phyloP scores from a whole-genome alignment of 2,113 vertebrate species.

The Oreotrochilus melanogaster region DNA sequence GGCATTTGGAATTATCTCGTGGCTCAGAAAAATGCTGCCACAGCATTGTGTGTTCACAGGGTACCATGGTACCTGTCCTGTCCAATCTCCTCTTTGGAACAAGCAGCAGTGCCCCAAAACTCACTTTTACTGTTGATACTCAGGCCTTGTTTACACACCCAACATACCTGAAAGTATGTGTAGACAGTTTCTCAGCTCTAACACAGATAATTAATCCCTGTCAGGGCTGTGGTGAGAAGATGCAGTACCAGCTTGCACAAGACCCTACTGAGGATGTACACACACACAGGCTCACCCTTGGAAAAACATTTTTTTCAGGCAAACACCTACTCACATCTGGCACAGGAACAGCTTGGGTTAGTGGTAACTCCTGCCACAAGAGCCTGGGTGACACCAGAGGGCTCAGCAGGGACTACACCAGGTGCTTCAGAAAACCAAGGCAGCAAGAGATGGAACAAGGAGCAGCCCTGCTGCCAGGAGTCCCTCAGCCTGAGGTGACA shows the following conservation, averaged over 20 bases:
- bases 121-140: neutral
- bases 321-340: neutral
- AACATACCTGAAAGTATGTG: neutral
- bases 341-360: neutral
- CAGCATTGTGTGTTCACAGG: neutral
- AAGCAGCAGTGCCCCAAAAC: neutral
- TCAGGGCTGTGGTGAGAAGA: neutral
- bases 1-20: neutral
- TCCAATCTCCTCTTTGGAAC: neutral
- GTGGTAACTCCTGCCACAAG: neutral
- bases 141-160: neutral
- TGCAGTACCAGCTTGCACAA: neutral
- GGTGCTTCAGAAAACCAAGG: neutral
- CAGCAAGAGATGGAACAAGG: neutral
- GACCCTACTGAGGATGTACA: neutral
- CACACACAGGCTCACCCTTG: neutral
- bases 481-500: neutral
- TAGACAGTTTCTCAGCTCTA: neutral
- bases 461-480: neutral
- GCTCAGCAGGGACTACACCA: neutral
- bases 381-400: neutral
- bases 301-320: neutral
- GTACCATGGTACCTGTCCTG: neutral
- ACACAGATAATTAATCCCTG: neutral
- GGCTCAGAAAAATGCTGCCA: slow-evolving; percentile 2